Conservation (phyloP, 2,888 invertebrate species). For the Julus scandinavius region DNA sequence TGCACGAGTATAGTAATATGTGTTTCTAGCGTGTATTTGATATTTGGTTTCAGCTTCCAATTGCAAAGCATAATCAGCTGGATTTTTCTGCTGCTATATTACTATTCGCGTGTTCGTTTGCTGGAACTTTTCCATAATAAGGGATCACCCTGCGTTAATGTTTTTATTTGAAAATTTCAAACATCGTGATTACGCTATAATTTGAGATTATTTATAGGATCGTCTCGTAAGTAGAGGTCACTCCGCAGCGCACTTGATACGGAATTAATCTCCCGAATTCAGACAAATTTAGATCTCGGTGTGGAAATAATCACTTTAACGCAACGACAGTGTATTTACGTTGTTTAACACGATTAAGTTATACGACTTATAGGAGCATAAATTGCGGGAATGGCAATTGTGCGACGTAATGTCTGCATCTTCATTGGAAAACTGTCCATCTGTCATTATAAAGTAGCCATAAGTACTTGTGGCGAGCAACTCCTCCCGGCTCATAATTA, state of each 20-base stretch:
- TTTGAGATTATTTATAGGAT: neutral
- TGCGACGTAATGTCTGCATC: neutral
- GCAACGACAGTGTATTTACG: neutral
- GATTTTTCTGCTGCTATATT: neutral
- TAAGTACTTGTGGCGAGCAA: neutral
- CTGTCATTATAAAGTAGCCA: conserved; percentile 1
- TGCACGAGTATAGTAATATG: neutral
- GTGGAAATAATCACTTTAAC: conserved; percentile 1
- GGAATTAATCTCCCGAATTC: neutral
- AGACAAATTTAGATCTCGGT: neutral
- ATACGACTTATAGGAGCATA: neutral
- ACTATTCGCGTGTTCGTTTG: neutral
- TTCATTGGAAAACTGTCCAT: conserved; percentile 1
- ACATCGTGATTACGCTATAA: neutral
- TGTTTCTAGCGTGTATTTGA: no score
- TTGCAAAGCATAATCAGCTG: neutral
- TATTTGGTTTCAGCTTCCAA: neutral
- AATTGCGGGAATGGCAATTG: neutral
- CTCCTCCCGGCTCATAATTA: neutral
- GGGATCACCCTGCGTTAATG: neutral
- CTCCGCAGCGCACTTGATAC: neutral
- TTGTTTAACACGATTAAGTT: conserved; percentile 1
- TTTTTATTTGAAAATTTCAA: neutral
- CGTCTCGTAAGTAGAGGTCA: neutral
- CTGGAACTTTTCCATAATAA: neutral